Conservation (phyloP, 1,140 invertebrate genomes). For the Cherax quadricarinatus region DNA sequence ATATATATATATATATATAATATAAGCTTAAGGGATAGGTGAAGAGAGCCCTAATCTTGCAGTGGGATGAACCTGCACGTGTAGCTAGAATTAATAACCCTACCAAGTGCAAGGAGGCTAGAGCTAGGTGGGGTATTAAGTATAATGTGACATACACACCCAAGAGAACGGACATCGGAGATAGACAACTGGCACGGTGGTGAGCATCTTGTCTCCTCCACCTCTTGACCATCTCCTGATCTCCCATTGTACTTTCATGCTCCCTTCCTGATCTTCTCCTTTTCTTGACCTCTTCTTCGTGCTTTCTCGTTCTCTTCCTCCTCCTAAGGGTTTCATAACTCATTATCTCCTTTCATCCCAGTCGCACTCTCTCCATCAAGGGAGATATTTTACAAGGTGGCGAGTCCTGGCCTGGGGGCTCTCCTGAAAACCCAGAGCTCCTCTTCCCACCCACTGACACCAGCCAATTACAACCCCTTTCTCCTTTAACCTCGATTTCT, state of each 20-base stretch:
- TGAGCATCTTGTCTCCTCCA: background rate
- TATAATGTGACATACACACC: no score
- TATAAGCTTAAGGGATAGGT: no score
- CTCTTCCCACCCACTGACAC: background rate
- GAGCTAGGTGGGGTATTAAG: no score
- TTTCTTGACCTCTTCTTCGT: background rate
- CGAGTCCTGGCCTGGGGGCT: slow-evolving; percentile 35
- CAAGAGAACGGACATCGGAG: no score
- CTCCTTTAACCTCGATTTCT: background rate
- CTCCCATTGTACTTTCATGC: background rate
- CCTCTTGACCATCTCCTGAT: background rate
- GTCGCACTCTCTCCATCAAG: slow-evolving; percentile 55
- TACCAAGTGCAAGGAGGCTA: no score
- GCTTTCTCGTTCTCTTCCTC: background rate
- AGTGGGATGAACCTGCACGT: no score
- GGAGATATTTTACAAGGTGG: slow-evolving; percentile 56
- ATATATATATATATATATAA: no score
- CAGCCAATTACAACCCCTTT: slow-evolving; percentile 4
- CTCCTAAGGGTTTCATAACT: slow-evolving; percentile 34
- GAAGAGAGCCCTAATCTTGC: no score
- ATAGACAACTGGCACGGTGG: no score
- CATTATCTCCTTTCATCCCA: slow-evolving; percentile 59
- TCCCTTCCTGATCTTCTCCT: background rate
- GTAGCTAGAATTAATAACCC: no score
- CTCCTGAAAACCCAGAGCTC: slow-evolving; percentile 15